Evolutionary conservation across 2,888 invertebrate genomes (phyloP).

Genomic region (Limnephilus marmoratus): DNA sequence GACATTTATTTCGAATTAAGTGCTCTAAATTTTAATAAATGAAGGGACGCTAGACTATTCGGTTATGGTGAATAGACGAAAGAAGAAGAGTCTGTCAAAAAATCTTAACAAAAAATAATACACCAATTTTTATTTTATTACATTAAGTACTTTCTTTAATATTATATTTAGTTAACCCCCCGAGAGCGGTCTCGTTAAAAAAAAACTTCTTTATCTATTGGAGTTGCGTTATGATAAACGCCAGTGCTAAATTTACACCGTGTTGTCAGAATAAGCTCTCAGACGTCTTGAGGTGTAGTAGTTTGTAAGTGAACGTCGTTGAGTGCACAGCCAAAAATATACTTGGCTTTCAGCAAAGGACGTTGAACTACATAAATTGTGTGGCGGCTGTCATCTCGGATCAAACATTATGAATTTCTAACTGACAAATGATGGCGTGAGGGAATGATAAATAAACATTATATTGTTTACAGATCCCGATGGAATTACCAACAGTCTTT

Average conservation of each 20-base stretch:
- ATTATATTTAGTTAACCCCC: background rate
- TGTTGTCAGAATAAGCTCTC: background rate
- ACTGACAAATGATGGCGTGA: conserved; percentile 9
- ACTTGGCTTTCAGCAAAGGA: conserved; percentile 38
- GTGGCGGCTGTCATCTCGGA: conserved; percentile 26
- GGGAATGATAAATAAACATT: background rate
- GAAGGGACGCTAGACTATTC: no score
- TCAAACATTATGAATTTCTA: conserved; percentile 24
- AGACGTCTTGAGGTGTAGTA: background rate
- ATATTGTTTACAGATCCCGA: background rate
- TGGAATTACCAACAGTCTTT: background rate
- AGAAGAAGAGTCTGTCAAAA: background rate
- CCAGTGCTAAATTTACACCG: background rate
- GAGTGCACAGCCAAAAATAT: conserved; percentile 24
- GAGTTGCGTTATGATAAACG: background rate
- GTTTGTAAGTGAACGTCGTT: background rate
- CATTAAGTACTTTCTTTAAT: background rate
- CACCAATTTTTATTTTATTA: no score
- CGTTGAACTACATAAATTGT: conserved; percentile 10
- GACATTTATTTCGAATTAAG: no score
- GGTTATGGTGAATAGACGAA: background rate
- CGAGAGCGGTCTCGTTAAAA: background rate
- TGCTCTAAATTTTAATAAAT: no score
- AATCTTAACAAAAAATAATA: no score
- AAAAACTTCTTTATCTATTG: background rate